Evolutionary conservation across 2,888 invertebrate genomes (phyloP).

Genomic region (Cancer borealis): DNA sequence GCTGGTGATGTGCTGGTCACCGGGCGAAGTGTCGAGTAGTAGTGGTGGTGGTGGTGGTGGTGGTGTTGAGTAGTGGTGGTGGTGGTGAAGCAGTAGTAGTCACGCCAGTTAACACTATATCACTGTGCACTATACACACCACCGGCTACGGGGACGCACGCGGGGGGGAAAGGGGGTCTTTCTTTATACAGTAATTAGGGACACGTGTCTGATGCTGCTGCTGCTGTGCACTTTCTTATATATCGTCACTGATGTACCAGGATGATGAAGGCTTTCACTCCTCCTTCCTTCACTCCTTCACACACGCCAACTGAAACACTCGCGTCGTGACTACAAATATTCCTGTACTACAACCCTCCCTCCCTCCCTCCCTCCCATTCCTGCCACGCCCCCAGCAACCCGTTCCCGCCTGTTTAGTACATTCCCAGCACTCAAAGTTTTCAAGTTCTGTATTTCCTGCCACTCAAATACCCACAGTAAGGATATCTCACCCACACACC

Average conservation of each 20-base stretch:
- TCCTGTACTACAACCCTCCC: background rate
- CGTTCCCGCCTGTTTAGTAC: background rate
- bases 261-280: background rate
- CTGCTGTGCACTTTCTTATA: background rate
- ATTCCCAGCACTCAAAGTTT: background rate
- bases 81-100: background rate
- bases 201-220: background rate
- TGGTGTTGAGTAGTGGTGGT: background rate
- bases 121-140: constrained; percentile 15
- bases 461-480: background rate
- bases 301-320: background rate
- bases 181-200: background rate
- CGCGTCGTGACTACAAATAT: background rate
- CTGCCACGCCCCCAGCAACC: background rate
- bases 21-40: background rate
- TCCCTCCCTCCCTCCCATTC: background rate
- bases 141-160: background rate
- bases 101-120: background rate
- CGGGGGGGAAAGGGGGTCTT: background rate
- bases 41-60: constrained; percentile 36
- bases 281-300: background rate
- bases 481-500: background rate
- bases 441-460: background rate
- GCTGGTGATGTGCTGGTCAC: constrained; percentile 2
- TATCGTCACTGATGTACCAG: background rate